Evolutionary conservation across 1,140 invertebrate species (phyloP).

Genomic region (Neodiprion virginianus): DNA sequence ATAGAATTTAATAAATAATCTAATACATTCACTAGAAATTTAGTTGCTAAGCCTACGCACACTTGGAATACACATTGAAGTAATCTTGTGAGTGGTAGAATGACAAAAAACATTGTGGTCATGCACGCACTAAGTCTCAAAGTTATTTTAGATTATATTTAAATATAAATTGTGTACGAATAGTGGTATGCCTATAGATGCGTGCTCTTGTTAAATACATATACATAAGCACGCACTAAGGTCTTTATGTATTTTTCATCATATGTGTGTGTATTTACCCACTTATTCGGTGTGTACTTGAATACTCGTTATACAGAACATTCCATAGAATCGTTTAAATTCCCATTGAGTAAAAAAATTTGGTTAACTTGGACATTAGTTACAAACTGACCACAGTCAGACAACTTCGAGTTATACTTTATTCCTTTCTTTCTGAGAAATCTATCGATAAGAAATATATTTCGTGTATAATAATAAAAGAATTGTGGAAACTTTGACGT

Average conservation of each 20-base stretch:
- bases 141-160: neutral
- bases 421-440: neutral
- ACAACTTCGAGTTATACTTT: neutral
- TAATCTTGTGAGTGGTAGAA: conserved; percentile 9
- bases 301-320: conserved; percentile 1
- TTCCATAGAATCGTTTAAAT: neutral
- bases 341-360: neutral
- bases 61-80: conserved; percentile 17
- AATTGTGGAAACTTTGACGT: neutral
- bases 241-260: neutral
- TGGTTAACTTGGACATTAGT: neutral
- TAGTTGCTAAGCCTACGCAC: conserved; percentile 10
- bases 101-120: conserved; percentile 1
- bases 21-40: conserved; percentile 16
- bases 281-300: neutral
- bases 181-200: neutral
- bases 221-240: neutral
- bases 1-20: conserved; percentile 13
- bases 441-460: neutral
- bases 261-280: neutral
- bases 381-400: neutral
- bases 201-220: neutral
- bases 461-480: neutral
- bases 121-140: conserved; percentile 3
- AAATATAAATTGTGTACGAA: neutral